Base-by-base conservation (phyloP, 2,113 vertebrate genomes). In the Dascyllus trimaculatus region DNA sequence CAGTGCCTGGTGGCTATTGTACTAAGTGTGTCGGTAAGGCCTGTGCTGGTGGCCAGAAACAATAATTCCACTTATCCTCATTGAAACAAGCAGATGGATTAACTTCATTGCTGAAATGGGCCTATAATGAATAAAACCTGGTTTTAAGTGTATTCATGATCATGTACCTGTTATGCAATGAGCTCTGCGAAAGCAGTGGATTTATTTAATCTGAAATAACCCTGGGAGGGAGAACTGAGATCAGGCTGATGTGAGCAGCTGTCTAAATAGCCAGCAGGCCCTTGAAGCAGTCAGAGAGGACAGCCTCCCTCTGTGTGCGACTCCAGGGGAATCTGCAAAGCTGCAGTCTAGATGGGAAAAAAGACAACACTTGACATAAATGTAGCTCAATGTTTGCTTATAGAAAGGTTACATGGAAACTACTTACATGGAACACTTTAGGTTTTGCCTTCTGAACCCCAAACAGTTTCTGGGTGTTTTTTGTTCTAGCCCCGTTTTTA, bases 1-100 rank as follows among this genome's bases (percentile, higher is more conserved):
- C 84, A 32, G 88, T 91, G 88, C 84, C 87, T 85, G 86, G 90
- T 89, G 87, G 89, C 83, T 72, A 84, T 90, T 84, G 74, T 89
- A 74, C 82, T 85, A 70, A 78, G 63, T 78, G 64, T 79, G 77
- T 66, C 22, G 58, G 71, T 56, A 58, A 80, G 60, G 38, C 64
- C 67, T 65, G 71, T n/a, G 49, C 78, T 57, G 32, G 69, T 75
- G 66, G 74, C 54, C 80, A 63, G 35, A 83, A 70, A 45, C 69
- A 78, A 2, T 80, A 85, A 90, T 85, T 73, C 81, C 57, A 53
- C 70, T 87, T 79, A 85, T 70, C 70, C 84, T 72, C 70, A 70
- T 1, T 80, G 19, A 75, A 82, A 85, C 48, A 77, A 84, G 13
- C 45, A 62, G 10, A 49, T 62, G 71, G 88, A 89, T 91, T 88